A percentile compares a stretch with the other conserved stretches of the same genome.
Conservation (phyloP, 2,888 invertebrate species). For the Poecilus cupreus region DNA sequence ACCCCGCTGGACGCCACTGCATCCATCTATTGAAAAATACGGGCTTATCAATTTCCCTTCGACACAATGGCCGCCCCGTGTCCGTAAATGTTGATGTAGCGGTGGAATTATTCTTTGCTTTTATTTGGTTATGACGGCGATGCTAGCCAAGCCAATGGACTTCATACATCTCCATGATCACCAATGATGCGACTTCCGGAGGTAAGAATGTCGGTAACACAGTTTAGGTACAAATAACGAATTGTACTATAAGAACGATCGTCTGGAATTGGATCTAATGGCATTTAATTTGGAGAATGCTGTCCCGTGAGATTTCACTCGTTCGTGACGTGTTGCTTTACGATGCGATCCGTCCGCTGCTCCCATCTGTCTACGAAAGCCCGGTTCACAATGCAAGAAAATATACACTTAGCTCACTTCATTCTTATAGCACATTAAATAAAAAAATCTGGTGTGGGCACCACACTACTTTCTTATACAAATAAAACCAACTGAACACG, state of each 20-base stretch:
- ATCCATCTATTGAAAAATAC: conserved; percentile 63
- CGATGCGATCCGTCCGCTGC: neutral
- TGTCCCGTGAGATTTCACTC: conserved; percentile 14
- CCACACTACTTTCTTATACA: too few species aligned
- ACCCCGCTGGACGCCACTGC: conserved; percentile 58
- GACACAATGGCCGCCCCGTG: conserved; percentile 60
- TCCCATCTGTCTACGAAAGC: neutral
- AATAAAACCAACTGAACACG: too few species aligned
- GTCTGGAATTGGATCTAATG: conserved; percentile 23
- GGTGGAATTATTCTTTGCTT: conserved; percentile 59
- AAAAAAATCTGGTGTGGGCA: too few species aligned
- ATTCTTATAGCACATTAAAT: too few species aligned
- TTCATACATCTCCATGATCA: too few species aligned
- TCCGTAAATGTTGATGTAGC: conserved; percentile 63
- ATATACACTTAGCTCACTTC: too few species aligned
- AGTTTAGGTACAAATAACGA: neutral
- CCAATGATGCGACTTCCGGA: too few species aligned
- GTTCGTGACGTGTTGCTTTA: conserved; percentile 24
- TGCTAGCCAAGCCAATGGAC: too few species aligned
- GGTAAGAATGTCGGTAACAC: neutral
- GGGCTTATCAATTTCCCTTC: conserved; percentile 61
- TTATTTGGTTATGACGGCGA: conserved; percentile 59
- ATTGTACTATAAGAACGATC: neutral
- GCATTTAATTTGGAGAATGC: conserved; percentile 26
- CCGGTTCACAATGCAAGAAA: conserved; percentile 1